Conservation (phyloP, 2,888 invertebrate genomes). For the Drosophila limbata region DNA sequence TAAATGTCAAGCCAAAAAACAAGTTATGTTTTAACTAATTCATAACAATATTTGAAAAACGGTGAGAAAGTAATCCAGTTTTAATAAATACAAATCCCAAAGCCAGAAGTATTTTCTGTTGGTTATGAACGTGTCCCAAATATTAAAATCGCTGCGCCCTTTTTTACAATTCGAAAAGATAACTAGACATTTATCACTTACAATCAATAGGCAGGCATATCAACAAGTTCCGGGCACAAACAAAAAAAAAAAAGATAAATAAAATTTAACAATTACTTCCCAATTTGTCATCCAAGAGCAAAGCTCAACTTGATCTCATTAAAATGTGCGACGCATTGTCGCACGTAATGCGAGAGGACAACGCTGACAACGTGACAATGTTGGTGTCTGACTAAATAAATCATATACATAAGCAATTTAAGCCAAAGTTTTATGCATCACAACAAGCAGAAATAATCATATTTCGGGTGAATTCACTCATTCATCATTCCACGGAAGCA, state of each 20-base stretch:
- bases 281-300: slow-evolving; percentile 66
- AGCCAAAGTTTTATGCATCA: not conserved
- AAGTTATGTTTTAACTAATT: slow-evolving; percentile 46
- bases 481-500: slow-evolving; percentile 2
- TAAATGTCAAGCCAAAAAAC: slow-evolving; percentile 43
- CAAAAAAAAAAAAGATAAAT: slow-evolving; percentile 19
- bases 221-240: slow-evolving; percentile 56
- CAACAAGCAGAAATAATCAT: slow-evolving; percentile 4
- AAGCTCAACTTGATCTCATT: slow-evolving; percentile 43
- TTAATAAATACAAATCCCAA: not conserved
- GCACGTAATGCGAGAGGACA: slow-evolving; percentile 57
- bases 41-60: slow-evolving; percentile 37
- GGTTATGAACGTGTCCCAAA: slow-evolving; percentile 20
- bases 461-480: not conserved
- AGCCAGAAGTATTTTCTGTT: slow-evolving; percentile 22
- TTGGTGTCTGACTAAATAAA: slow-evolving; percentile 44
- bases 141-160: slow-evolving; percentile 12
- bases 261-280: slow-evolving; percentile 63
- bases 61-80: slow-evolving; percentile 52
- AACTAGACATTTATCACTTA: slow-evolving; percentile 39
- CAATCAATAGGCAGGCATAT: slow-evolving; percentile 53
- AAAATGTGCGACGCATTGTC: slow-evolving; percentile 45
- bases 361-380: slow-evolving; percentile 44
- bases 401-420: slow-evolving; percentile 28
- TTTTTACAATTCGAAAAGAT: slow-evolving; percentile 7